Percentiles rank a stretch among this genome's conserved stretches.
phyloP scores from a whole-genome alignment of 2,888 invertebrate genomes.

The Sceliomorpha sp. region DNA sequence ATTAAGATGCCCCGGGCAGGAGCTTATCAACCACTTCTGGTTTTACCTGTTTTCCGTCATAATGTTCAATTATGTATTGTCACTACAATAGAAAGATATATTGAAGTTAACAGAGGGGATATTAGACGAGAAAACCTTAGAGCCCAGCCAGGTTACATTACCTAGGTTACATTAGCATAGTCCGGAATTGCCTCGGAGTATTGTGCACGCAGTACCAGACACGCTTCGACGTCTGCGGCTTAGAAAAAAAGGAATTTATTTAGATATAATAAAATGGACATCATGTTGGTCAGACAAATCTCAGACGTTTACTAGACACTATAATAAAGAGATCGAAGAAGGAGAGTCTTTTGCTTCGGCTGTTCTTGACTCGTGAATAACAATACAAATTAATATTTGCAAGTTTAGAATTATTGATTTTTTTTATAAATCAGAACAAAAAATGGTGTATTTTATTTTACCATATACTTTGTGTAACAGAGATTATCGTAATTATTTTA shows the following conservation, averaged over 20 bases:
- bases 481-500: too few relatives aligned
- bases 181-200: slow-evolving; percentile 23
- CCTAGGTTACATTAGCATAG: slow-evolving; percentile 10
- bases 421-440: neutral
- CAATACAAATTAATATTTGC: too few relatives aligned
- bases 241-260: slow-evolving; percentile 27
- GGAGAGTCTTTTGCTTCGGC: slow-evolving; percentile 14
- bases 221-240: slow-evolving; percentile 49
- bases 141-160: slow-evolving; percentile 28
- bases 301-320: slow-evolving; percentile 24
- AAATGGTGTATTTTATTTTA: neutral
- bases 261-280: slow-evolving; percentile 30
- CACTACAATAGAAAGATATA: slow-evolving; percentile 12
- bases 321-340: slow-evolving; percentile 29
- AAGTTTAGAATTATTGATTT: neutral
- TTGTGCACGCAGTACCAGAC: slow-evolving; percentile 42
- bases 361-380: neutral
- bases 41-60: slow-evolving; percentile 17
- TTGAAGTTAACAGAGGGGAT: slow-evolving; percentile 5
- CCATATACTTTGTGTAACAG: neutral
- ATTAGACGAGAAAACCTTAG: slow-evolving; percentile 26
- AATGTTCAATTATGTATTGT: slow-evolving; percentile 15
- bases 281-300: slow-evolving; percentile 46
- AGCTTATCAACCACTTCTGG: slow-evolving; percentile 13
- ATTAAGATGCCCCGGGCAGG: slow-evolving; percentile 39